phyloP scores from a whole-genome alignment of 92 coral and sea anemone genomes.

The Epizoanthus scotinus region DNA sequence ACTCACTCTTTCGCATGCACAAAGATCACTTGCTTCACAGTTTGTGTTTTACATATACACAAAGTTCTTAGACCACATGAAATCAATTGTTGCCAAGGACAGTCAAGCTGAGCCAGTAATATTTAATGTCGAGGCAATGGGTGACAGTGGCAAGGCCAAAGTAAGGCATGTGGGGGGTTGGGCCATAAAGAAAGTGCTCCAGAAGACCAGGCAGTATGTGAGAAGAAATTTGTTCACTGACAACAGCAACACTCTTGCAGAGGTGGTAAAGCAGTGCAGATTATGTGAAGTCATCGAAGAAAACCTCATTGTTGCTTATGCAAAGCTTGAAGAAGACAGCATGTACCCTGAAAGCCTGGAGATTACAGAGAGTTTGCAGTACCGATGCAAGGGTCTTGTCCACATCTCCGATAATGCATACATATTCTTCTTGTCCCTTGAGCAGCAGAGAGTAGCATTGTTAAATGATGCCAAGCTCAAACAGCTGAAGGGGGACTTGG shows the following conservation, averaged over 20 bases:
- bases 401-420: constrained; percentile 26
- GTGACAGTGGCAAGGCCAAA: constrained; percentile 30
- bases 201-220: constrained; percentile 10
- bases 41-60: background rate
- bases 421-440: constrained; percentile 30
- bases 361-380: constrained; percentile 27
- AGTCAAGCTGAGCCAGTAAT: background rate
- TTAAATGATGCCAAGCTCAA: constrained; percentile 1
- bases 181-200: constrained; percentile 17
- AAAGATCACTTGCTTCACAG: background rate
- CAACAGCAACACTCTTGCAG: background rate
- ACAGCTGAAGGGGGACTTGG: constrained; percentile 11
- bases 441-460: constrained; percentile 27
- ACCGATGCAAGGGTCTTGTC: constrained; percentile 31
- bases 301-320: constrained; percentile 1
- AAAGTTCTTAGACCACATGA: constrained; percentile 9
- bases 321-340: background rate
- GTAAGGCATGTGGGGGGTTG: constrained; percentile 39
- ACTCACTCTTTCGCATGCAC: background rate
- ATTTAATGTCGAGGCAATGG: constrained; percentile 25
- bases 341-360: constrained; percentile 12
- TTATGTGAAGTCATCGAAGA: constrained; percentile 24
- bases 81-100: background rate
- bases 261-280: background rate
- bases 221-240: constrained; percentile 17